Conservation (phyloP, 2,888 invertebrate species). For the Tuberolachnus salignus region DNA sequence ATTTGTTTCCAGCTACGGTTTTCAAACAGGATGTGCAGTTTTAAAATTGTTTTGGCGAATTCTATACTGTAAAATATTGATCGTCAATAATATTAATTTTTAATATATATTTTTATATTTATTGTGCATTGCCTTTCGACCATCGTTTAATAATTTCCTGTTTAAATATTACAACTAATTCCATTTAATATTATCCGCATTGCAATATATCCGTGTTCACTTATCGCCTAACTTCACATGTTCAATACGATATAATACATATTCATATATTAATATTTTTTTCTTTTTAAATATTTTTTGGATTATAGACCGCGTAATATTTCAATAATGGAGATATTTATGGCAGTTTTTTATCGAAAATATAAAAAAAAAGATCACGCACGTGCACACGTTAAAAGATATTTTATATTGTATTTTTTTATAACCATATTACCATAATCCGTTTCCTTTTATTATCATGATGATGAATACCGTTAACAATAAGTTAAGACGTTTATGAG, state of each 20-base stretch:
- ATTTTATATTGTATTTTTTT: slow-evolving; percentile 16
- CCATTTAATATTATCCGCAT: background rate
- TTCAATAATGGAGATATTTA: background rate
- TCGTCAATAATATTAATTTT: too few relatives aligned
- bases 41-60: too few relatives aligned
- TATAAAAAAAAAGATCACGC: slow-evolving; percentile 17
- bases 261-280: background rate
- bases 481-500: too few relatives aligned
- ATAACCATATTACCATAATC: slow-evolving; percentile 29
- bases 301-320: background rate
- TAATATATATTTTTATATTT: too few relatives aligned
- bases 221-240: background rate
- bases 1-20: too few relatives aligned
- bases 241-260: background rate
- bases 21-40: too few relatives aligned
- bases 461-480: too few relatives aligned
- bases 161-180: background rate
- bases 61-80: too few relatives aligned
- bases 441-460: slow-evolving; percentile 3
- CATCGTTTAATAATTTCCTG: background rate
- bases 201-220: background rate
- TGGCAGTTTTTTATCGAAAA: background rate
- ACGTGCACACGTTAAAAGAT: slow-evolving; percentile 20
- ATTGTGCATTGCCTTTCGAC: background rate
- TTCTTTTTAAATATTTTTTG: background rate